Base-by-base conservation (phyloP, 1,140 invertebrate genomes). In the Dryas iulia region DNA sequence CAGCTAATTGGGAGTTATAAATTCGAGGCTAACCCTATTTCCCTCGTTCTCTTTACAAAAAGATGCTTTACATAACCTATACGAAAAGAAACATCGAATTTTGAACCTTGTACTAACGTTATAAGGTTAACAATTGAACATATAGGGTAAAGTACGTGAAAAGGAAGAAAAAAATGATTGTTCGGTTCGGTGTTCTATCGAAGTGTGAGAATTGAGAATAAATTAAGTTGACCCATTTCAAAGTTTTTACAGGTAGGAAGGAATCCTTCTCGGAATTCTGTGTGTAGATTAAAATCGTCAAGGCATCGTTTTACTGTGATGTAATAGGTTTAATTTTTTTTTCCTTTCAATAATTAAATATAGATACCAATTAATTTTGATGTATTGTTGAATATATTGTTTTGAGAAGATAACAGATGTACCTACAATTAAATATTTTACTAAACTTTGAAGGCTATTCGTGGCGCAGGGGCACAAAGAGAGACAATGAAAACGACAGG, bases 161-260 rank as follows among this genome's bases (percentile, higher is more conserved):
- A 70, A 54, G 70, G 78, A 60, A 54, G 66, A 84, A 82, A 82
- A 84, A 78, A 68, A 52, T 71, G 71, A 79, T 79, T 77, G 78
- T 83, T 77, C 78, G 68, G 78, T 83, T 77, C 78, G 68, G 68
- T 69, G 72, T 76, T 62, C 59, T 69, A 69, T 63, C 76, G 77
- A 78, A 81, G 78, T 83, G 82, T 82, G 79, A 82, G 76, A 82
- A 76, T 81, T 77, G 66, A 58, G 81, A 83, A 85, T 85, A 83
- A 84, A 84, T 85, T 85, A 84, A 79, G 78, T 80, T 84, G 83
- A 86, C 82, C 84, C 82, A 80, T 83, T 86, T 82, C 77, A 81
- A 84, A 73, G 73, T 78, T 78, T 81, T 78, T 74, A 76, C 73
- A 72, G 71, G 72, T 66, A 58, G 61, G 54, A 30, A 59, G 14